Base-by-base conservation (phyloP, 1,140 invertebrate species). In the Hydropsyche tenuis region DNA sequence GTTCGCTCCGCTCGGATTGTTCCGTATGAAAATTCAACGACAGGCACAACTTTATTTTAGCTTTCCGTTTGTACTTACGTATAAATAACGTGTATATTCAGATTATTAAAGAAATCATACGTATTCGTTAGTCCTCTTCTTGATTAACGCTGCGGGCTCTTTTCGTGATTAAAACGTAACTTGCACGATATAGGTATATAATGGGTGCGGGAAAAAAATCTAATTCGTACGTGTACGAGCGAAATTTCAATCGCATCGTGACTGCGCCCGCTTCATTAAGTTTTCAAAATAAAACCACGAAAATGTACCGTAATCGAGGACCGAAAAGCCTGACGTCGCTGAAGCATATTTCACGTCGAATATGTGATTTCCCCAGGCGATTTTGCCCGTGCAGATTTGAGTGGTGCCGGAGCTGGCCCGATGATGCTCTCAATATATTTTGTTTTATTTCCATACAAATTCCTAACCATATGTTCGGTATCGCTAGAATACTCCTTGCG, bases 311-410 rank as follows among this genome's bases (percentile, higher is more conserved):
- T 66, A 66, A 66, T 45, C 18, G 63, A 30, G 23, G 60, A 66
- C 30, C 63, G 9, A 53, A 53, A 53, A 53, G 48, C 62, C 30
- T 43, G 20, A 66, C 30, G 63, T 42, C 30, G 63, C 18, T 42
- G 63, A 66, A 53, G 42, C 48, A 69, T 69, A 69, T 56, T 69
- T 56, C 66, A 51, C 42, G 60, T 71, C 60, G 60, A 74, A 74
- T 74, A 74, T 74, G 46, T 71, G 73, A 74, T 74, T 74, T 74
- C 73, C 69, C 73, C 27, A 46, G 73, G 63, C 63, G 42, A 66
- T 43, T 66, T 63, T 12, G 60, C 30, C 60, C 25, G 18, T 66
- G 27, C 63, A 66, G 63, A 66, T 66, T 66, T 27, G 63, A 66
- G 63, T 43, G 42, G 25, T 18, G 18, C n/a, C 12, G 56, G 63